A percentile compares a stretch with the other conserved stretches of the same genome.
phyloP scores from a whole-genome alignment of 2,888 invertebrate genomes.

The Ectropis crepuscularia region DNA sequence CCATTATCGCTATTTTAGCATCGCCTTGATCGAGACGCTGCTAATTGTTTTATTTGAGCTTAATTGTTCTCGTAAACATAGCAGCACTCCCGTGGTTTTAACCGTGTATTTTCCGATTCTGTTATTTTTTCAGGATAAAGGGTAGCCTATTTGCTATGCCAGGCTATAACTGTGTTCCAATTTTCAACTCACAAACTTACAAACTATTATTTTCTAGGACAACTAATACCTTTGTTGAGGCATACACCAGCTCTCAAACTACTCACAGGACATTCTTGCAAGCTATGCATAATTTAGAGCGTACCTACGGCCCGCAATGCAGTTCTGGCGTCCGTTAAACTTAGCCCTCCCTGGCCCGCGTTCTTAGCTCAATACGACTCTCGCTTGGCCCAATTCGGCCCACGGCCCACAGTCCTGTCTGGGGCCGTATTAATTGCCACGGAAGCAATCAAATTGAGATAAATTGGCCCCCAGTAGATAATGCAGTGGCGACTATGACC shows the following conservation, averaged over 20 bases:
- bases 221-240: neutral
- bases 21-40: too few species aligned
- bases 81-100: too few species aligned
- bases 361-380: slow-evolving; percentile 13
- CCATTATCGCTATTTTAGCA: too few species aligned
- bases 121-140: too few species aligned
- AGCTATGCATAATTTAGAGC: slow-evolving; percentile 36
- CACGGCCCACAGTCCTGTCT: slow-evolving; percentile 24
- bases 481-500: slow-evolving; percentile 16
- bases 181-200: too few species aligned
- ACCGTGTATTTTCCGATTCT: too few species aligned
- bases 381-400: slow-evolving; percentile 13
- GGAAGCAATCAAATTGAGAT: slow-evolving; percentile 46
- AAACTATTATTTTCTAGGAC: too few species aligned
- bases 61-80: too few species aligned
- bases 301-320: slow-evolving; percentile 34
- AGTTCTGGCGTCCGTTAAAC: slow-evolving; percentile 31
- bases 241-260: slow-evolving; percentile 11
- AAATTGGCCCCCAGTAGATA: slow-evolving; percentile 37
- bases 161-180: too few species aligned
- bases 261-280: slow-evolving; percentile 32
- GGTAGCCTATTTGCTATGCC: too few species aligned
- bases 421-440: slow-evolving; percentile 39
- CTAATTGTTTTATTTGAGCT: too few species aligned
- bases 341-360: slow-evolving; percentile 22